These are phyloP conservation scores for Dinomys branickii DNA, from an alignment of 2,113 vertebrate genomes.

Conservation along the genomic window DNA sequence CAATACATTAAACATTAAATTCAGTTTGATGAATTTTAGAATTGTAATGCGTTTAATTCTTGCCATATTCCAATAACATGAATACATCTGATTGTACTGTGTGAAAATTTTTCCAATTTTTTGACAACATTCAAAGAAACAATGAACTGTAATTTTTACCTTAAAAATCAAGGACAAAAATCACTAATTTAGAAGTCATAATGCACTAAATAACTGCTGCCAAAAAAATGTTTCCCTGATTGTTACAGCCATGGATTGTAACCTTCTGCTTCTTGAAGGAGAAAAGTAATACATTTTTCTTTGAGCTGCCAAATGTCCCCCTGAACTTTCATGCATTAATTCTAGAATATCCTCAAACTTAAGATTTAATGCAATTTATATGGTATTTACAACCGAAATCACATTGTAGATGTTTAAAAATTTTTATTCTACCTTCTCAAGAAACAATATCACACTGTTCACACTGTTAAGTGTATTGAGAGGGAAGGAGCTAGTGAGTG, in stretches of 20 bases:
- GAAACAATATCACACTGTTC: not conserved
- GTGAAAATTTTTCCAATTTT: conserved; percentile 47
- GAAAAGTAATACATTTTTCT: conserved; percentile 7
- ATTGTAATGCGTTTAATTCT: conserved; percentile 16
- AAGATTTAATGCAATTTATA: not conserved
- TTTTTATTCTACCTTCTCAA: not conserved
- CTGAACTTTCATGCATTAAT: conserved; percentile 2
- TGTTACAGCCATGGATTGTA: not conserved
- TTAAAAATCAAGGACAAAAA: not conserved
- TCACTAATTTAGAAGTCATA: conserved; percentile 27
- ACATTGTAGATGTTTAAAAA: not conserved
- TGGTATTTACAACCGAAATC: not conserved
- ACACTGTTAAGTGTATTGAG: not conserved
- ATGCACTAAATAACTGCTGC: not conserved
- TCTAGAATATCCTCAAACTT: not conserved
- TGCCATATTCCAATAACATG: not conserved
- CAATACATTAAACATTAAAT: conserved; percentile 38
- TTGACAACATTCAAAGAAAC: conserved; percentile 18
- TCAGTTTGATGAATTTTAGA: conserved; percentile 42
- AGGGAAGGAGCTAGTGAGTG: not conserved
- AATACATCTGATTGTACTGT: not conserved
- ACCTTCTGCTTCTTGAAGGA: not conserved
- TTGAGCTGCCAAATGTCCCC: not conserved
- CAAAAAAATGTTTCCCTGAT: not conserved
- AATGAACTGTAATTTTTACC: not conserved